Base-by-base conservation (phyloP, 1,140 invertebrate genomes). In the Polypedilum pembai region DNA sequence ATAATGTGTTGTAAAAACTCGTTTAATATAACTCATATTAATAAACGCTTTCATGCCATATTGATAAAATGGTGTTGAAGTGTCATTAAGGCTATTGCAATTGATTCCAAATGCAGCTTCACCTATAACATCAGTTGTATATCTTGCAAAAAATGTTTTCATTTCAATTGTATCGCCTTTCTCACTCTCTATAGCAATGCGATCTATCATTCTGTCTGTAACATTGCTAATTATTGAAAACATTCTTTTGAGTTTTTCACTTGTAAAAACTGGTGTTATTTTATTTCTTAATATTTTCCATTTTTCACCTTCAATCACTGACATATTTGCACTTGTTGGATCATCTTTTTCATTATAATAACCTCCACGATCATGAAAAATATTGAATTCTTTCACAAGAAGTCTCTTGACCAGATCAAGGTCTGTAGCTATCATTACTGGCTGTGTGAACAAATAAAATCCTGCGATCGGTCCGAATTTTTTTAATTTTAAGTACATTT, bases 231-330 rank as follows among this genome's bases (percentile, higher is more conserved):
- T 75, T 0, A 78, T 76, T 66, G 78, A 75, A n/a, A 80, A 77
- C 83, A 86, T 85, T n/a, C 78, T 80, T 77, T 83, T 86, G 17
- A 87, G 78, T 77, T 86, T 87, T 0, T 81, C 83, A 7, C 84
- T 80, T 0, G 84, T 84, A 75, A 87, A 87, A 5, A 85, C 80
- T 1, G 85, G 84, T 0, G 82, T 83, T 17, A 87, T 78, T 66
- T 82, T 81, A 8, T 74, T 79, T 73, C 86, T 79, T 1, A 87
- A 77, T 17, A 80, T 76, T 77, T 82, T 83, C 86, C 86, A 88
- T 72, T 79, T 75, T 20, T 41, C 8, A 15, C 77, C 80, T 74
- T 78, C 75, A 40, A 77, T 40, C n/a, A 73, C 66, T 65, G 78
- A 77, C 8, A 79, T 63, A 74, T 78, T 75, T 7, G 56, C 76